Percentiles rank a stretch among this genome's conserved stretches.
These are phyloP conservation scores for Sepiola atlantica DNA, from an alignment of 2,888 invertebrate genomes.

Conservation along the genomic window DNA sequence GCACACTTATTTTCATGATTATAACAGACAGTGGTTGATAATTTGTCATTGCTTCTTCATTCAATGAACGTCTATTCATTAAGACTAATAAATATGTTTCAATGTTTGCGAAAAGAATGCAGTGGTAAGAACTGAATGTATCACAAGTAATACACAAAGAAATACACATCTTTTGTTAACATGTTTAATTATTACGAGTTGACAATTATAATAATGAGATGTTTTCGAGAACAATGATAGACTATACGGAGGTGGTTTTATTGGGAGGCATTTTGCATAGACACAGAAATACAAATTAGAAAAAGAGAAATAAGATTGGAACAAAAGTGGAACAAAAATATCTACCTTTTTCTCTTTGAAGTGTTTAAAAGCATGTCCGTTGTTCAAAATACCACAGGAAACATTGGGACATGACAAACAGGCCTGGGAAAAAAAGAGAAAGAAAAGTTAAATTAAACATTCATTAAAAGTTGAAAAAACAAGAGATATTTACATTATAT, in stretches of 20 bases:
- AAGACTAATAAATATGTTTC: too few species aligned
- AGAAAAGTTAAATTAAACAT: neutral
- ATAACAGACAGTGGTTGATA: too few species aligned
- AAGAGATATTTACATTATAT: too few species aligned
- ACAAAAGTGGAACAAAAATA: constrained; percentile 13
- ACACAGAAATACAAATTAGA: neutral
- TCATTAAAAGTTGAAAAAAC: neutral
- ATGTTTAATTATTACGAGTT: neutral
- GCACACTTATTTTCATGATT: too few species aligned
- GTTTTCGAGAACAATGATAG: too few species aligned
- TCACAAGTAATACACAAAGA: neutral
- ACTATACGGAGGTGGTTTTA: too few species aligned
- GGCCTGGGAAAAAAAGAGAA: constrained; percentile 62
- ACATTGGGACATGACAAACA: constrained; percentile 72
- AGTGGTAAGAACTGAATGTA: neutral
- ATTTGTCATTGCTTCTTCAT: too few species aligned
- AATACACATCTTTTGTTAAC: neutral
- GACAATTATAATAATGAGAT: too few species aligned
- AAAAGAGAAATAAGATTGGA: neutral
- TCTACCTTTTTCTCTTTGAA: constrained; percentile 69
- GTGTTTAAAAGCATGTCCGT: constrained; percentile 72
- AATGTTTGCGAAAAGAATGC: too few species aligned
- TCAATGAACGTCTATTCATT: too few species aligned
- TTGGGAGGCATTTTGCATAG: too few species aligned
- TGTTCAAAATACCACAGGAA: constrained; percentile 72